These are phyloP conservation scores for Oryzias dopingdopingensis DNA, from an alignment of 2,797 vertebrate species.

Conservation along the genomic window DNA sequence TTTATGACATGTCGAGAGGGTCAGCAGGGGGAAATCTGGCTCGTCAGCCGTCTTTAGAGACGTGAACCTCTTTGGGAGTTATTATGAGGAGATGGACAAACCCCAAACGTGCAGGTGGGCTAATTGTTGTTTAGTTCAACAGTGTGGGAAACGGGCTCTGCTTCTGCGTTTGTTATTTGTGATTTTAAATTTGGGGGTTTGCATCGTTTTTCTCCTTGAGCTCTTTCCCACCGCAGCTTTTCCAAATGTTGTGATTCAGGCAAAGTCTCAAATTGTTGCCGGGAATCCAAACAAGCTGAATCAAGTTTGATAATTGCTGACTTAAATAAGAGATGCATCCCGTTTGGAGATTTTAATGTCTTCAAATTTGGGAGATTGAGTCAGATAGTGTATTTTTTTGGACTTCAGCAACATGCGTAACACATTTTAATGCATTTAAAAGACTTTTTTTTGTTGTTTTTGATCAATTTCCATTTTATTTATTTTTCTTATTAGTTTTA, in stretches of 20 bases:
- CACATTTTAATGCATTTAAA: too few species aligned
- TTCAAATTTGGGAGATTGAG: conserved; percentile 4
- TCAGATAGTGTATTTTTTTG: too few species aligned
- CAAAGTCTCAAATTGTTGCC: conserved; percentile 34
- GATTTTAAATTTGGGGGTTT: conserved; percentile 33
- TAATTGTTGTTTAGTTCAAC: conserved; percentile 51
- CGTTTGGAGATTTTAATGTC: conserved; percentile 5
- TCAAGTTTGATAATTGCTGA: conserved; percentile 38
- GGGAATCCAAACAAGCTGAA: conserved; percentile 39
- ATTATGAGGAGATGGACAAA: conserved; percentile 30
- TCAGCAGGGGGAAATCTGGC: conserved; percentile 29
- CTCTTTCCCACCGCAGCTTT: conserved; percentile 18
- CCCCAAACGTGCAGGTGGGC: conserved; percentile 51
- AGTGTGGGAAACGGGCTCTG: conserved; percentile 44
- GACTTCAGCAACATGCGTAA: too few species aligned
- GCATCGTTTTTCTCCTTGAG: conserved; percentile 29
- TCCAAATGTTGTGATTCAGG: conserved; percentile 27
- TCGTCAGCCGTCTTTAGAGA: conserved; percentile 19
- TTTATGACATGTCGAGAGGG: conserved; percentile 26
- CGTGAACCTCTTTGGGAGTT: conserved; percentile 30
- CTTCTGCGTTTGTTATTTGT: conserved; percentile 37
- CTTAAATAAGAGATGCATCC: conserved; percentile 29
- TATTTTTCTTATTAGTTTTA: too few species aligned
- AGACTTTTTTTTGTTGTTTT: too few species aligned
- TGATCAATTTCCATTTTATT: too few species aligned